Evolutionary conservation across 2,113 vertebrate genomes (phyloP), one percentile per base, ranked within the genome.

Genomic region (Gymnocephalus cernua): DNA sequence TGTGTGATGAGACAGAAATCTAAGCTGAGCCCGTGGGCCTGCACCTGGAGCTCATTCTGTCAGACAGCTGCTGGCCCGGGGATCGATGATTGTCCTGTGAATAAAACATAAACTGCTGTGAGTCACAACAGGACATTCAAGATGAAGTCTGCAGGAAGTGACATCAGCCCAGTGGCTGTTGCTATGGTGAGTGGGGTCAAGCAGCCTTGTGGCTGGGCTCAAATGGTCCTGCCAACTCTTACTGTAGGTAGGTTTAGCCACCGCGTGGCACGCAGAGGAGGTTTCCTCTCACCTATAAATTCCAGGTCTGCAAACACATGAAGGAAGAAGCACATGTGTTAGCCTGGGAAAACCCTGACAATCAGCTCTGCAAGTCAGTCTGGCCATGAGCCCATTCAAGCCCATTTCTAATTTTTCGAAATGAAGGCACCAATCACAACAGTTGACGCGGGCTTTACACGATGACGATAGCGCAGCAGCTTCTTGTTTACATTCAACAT

Each of bases 1-100:
- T 91, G 82, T 81, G 77, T 93, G 79, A 94, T 95, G 93, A 94
- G 89, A 80, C 80, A 81, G 88, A 94, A 91, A 93, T 91, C 81
- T 86, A 93, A 94, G 83, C 88, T 87, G 86, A 80, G 79, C 62
- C 62, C 2, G 45, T 47, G 54, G 74, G 47, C 73, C 87, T 84
- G 58, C 66, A 83, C 82, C 73, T 48, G 58, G 71, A 77, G 87
- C 88, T 82, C 68, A 74, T 70, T 89, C 91, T 86, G 75, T 84
- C 92, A 79, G 84, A 84, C 89, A 84, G 79, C 88, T 67, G 89
- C 85, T 51, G 88, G 64, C 88, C 9, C 32, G 79, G 84, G 75
- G 90, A 92, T 90, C 78, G 70, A 88, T 91, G 92, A 87, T 89
- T 90, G 63, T 68, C 47, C 66, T 32, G 76, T 95, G 90, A 95